Percentiles rank a stretch among this genome's conserved stretches.
Conservation (phyloP, 2,888 invertebrate species). For the Melieria crassipennis region DNA sequence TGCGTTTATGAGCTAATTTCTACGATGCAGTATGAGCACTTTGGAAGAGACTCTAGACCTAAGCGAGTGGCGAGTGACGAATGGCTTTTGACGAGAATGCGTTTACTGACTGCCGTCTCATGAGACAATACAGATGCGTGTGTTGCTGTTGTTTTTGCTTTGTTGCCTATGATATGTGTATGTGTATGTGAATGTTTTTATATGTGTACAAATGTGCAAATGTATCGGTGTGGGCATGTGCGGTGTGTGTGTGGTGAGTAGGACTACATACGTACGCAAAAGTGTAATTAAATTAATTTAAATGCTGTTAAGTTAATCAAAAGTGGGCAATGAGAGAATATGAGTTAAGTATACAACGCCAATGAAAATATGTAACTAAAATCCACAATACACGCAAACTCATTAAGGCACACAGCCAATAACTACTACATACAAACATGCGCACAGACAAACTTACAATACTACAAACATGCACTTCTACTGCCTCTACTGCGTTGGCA, state of each 20-base stretch:
- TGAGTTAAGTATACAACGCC: too few species aligned
- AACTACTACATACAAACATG: constrained; percentile 21
- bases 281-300: constrained; percentile 9
- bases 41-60: neutral
- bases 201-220: constrained; percentile 19
- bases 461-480: too few species aligned
- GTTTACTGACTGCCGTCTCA: too few species aligned
- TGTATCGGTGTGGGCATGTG: constrained; percentile 23
- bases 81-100: too few species aligned
- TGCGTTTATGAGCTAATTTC: constrained; percentile 25
- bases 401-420: neutral
- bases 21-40: neutral
- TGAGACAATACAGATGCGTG: constrained; percentile 7
- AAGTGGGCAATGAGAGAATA: too few species aligned
- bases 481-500: too few species aligned
- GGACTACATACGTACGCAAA: constrained; percentile 1
- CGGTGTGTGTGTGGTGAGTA: constrained; percentile 1
- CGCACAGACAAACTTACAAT: constrained; percentile 15
- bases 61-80: too few species aligned
- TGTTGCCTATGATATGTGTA: too few species aligned
- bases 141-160: neutral
- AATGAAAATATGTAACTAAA: too few species aligned
- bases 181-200: neutral
- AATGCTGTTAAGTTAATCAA: constrained; percentile 8
- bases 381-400: too few species aligned